phyloP scores from a whole-genome alignment of 2,113 vertebrate genomes.

The Dryoscopus gambensis region DNA sequence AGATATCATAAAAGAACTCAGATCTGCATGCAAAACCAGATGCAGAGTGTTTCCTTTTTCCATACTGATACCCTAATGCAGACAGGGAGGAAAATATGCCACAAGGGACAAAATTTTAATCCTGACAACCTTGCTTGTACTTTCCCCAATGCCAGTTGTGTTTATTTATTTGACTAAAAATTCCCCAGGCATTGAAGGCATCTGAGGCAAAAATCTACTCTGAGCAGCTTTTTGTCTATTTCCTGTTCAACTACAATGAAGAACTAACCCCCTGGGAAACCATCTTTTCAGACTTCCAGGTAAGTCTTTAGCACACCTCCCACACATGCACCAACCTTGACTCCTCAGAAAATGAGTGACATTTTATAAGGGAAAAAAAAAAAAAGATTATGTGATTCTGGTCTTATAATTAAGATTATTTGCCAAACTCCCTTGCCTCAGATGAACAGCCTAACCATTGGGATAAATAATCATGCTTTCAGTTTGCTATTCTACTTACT shows the following conservation, averaged over 20 bases:
- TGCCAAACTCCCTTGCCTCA: not conserved
- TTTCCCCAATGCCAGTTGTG: accelerated
- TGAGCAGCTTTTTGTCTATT: not conserved
- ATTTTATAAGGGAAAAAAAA: not conserved
- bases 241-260: not conserved
- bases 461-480: not conserved
- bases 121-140: not conserved
- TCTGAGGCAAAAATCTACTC: not conserved
- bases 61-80: not conserved
- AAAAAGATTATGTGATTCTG: not conserved
- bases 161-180: not conserved
- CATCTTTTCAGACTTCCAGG: not conserved
- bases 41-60: not conserved
- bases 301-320: not conserved
- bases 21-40: not conserved
- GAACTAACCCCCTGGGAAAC: not conserved
- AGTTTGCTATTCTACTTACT: not conserved
- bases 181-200: not conserved
- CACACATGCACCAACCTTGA: not conserved
- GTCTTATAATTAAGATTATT: not conserved
- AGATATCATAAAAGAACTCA: not conserved
- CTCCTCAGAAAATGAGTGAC: not conserved
- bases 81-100: not conserved
- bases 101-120: not conserved
- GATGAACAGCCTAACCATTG: not conserved